Base-by-base conservation (phyloP, 2,888 invertebrate species). In the Parelbella ahira region DNA sequence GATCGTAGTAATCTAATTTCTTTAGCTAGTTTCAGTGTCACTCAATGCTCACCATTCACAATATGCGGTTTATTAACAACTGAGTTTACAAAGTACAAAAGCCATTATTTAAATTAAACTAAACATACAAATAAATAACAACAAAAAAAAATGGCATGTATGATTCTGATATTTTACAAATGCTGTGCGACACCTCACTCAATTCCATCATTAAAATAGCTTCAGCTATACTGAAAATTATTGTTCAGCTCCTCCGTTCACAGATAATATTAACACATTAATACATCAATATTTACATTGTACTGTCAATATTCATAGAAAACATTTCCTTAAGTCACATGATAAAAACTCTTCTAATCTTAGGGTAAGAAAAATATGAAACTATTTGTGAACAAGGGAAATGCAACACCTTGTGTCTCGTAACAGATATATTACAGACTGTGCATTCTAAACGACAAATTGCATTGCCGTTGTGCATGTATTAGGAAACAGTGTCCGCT, bases 401-500 rank as follows among this genome's bases (percentile, higher is more conserved):
- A 48, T 51, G 51, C 36, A 44, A 44, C 30, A 18, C n/a, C 24
- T 21, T 23, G 28, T 18, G 18, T 20, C 38, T 50, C 42, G 23
- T 27, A 50, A 52, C 39, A 44, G 5, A 29, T 47, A 44, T 43
- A 43, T 65, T 64, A 63, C 54, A 67, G 67, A 72, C 71, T 72
- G 69, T 72, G 74, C 72, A 65, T 58, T 54, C 66, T 71, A 75
- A 56, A 20, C 45, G 52, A 57, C 45, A 53, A 60, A 54, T 67
- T 65, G 68, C 69, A 59, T 50, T 25, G 70, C 70, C 69, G 65
- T 46, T 58, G 61, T 63, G 60, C 64, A 60, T 73, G 50, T 74
- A 83, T 81, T 86, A 83, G 66, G 84, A 78, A 60, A 82, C 75
- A 19, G 71, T 64, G 11, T 87, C 86, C 1, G 78, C 76, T 48